Conservation (phyloP, 2,888 invertebrate species). For the Melolontha melolontha region DNA sequence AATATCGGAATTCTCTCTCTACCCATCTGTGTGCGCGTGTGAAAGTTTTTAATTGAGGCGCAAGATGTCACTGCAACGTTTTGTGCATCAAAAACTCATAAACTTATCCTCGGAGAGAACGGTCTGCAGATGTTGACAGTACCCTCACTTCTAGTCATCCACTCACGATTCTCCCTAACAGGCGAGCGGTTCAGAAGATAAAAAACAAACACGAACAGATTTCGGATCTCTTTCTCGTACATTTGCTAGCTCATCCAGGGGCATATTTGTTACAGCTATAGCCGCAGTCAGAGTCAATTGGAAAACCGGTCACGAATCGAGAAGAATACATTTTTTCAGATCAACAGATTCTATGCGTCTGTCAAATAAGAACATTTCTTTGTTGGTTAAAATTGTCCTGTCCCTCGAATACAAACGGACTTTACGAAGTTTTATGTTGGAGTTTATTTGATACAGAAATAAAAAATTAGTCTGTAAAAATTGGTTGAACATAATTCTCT, state of each 20-base stretch:
- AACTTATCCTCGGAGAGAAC: conserved; percentile 29
- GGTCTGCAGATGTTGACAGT: conserved; percentile 49
- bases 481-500: no score
- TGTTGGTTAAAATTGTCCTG: conserved; percentile 46
- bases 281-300: conserved; percentile 12
- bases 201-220: conserved; percentile 9
- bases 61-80: conserved; percentile 46
- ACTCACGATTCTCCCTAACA: conserved; percentile 2
- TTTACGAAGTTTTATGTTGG: conserved; percentile 12
- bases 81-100: conserved; percentile 50
- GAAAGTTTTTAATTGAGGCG: conserved; percentile 48
- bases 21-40: not conserved
- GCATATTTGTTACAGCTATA: no score
- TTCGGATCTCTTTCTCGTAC: conserved; percentile 4
- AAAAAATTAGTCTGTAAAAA: no score
- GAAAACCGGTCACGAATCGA: conserved; percentile 53
- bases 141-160: conserved; percentile 39
- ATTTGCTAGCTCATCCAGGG: not conserved
- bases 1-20: conserved; percentile 2
- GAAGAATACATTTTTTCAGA: conserved; percentile 56
- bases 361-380: conserved; percentile 55
- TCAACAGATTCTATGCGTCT: conserved; percentile 57
- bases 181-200: conserved; percentile 4
- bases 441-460: no score
- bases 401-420: conserved; percentile 26